These are phyloP conservation scores for Atherinomorus stipes DNA, from an alignment of 2,113 vertebrate species.

Conservation along the genomic window DNA sequence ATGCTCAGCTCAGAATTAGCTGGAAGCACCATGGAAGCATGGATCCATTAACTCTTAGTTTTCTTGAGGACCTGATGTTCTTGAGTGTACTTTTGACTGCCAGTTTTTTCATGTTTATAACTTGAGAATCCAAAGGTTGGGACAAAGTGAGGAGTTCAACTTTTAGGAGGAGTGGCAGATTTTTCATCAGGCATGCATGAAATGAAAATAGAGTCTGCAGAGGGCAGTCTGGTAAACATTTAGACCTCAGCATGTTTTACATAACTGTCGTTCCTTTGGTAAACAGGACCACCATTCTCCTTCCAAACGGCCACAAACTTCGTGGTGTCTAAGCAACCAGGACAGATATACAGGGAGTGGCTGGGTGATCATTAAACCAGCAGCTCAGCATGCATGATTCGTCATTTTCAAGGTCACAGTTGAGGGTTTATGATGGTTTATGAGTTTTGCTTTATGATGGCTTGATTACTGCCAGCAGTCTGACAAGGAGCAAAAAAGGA, in stretches of 20 bases:
- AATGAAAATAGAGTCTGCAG: neutral
- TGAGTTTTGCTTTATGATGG: slow-evolving; percentile 40
- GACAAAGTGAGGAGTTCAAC: neutral
- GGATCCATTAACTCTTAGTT: too few relatives aligned
- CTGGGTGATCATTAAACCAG: slow-evolving; percentile 47
- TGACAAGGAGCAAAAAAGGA: neutral
- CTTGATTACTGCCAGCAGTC: slow-evolving; percentile 32
- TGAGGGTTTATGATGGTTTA: too few relatives aligned
- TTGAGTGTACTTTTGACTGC: too few relatives aligned
- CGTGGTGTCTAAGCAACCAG: slow-evolving; percentile 52
- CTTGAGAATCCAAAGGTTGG: neutral
- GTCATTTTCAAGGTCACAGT: neutral
- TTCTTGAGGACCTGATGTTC: neutral
- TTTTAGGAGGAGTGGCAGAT: neutral
- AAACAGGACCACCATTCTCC: slow-evolving; percentile 34
- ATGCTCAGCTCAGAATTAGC: too few relatives aligned
- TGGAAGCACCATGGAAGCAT: too few relatives aligned
- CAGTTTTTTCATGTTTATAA: neutral
- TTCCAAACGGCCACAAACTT: slow-evolving; percentile 26
- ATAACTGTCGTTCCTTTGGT: slow-evolving; percentile 47
- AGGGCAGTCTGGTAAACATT: slow-evolving; percentile 15
- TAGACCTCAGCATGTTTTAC: slow-evolving; percentile 32
- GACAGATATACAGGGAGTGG: slow-evolving; percentile 16
- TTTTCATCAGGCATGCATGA: neutral
- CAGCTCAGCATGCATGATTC: too few relatives aligned